Base-by-base conservation (phyloP, 2,797 vertebrate genomes). In the Neopelma chrysocephalum region DNA sequence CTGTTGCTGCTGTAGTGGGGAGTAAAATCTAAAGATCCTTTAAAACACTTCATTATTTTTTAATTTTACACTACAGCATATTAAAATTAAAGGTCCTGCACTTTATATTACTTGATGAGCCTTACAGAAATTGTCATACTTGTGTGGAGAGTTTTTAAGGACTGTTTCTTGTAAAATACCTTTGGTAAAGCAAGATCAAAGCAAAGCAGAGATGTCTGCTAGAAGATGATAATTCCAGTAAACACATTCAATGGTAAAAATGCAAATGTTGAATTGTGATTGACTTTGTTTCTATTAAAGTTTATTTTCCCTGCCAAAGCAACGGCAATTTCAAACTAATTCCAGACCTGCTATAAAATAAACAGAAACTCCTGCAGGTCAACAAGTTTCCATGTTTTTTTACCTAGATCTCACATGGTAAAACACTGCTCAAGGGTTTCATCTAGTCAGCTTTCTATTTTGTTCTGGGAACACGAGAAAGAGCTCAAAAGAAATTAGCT, bases 21-120 rank as follows among this genome's bases (percentile, higher is more conserved):
- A 87, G n/a, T 47, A 73, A 92, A 94, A 90, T 42, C 10, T 58
- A 88, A 95, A n/a, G 19, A 83, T 82, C 64, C 34, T 66, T 93
- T 88, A 82, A 87, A 96, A 96, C 51, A 51, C 27, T 93, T 95
- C 31, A 86, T 95, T 94, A 38, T 86, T 89, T 91, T 96, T 97
- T 42, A 95, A 91, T 96, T 89, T 54, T 90, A 70, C n/a, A n/a
- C 54, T 83, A 69, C 38, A 73, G 42, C 26, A 80, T 38, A 58
- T 86, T 75, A 50, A 75, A 91, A 94, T 61, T 38, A 93, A 77
- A 93, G 94, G 42, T 61, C 16, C 11, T 62, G 45, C 87, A 95
- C 57, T 47, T 87, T 57, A 85, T 84, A 45, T 61, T 88, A 32
- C 17, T 79, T 80, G 32, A 71, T 82, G 57, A 96, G 48, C 38